A percentile compares a stretch with the other conserved stretches of the same genome.
Conservation (phyloP, 2,113 vertebrate species). For the Tursiops truncatus region DNA sequence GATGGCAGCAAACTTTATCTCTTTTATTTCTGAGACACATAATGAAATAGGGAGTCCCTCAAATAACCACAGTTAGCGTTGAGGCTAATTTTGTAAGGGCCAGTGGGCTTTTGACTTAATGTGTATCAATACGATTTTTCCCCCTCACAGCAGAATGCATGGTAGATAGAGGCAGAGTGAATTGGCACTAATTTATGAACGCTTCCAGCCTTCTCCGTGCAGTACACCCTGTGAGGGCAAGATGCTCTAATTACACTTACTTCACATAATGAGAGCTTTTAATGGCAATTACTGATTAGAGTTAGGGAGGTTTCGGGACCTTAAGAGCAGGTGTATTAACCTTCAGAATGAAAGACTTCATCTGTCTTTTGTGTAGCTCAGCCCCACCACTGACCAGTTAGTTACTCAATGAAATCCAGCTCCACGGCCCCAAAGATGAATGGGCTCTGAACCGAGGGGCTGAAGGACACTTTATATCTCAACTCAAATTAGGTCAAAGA, state of each 20-base stretch:
- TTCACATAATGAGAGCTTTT: conserved; percentile 83
- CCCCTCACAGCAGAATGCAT: conserved; percentile 70
- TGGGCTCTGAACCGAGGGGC: neutral
- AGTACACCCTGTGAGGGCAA: conserved; percentile 77
- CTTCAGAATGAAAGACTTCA: conserved; percentile 67
- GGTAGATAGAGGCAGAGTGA: conserved; percentile 81
- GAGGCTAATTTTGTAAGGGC: conserved; percentile 88
- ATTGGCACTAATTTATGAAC: conserved; percentile 85
- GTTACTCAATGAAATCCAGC: neutral
- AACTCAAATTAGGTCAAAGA: conserved; percentile 47
- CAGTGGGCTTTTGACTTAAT: conserved; percentile 82
- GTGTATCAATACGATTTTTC: conserved; percentile 81
- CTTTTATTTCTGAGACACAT: conserved; percentile 89
- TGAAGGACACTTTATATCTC: conserved; percentile 56
- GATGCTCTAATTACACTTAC: conserved; percentile 83
- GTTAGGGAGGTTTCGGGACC: conserved; percentile 81
- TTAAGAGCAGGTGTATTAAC: conserved; percentile 81
- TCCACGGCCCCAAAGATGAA: conserved; percentile 4
- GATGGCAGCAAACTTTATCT: conserved; percentile 89
- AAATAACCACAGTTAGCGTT: conserved; percentile 85
- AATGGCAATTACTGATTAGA: conserved; percentile 85
- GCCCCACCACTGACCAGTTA: neutral
- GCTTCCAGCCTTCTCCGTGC: conserved; percentile 73
- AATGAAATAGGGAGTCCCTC: conserved; percentile 90
- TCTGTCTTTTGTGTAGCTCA: conserved; percentile 61